Evolutionary conservation across 2,888 invertebrate genomes (phyloP), one percentile per base, ranked within the genome.

Genomic region (Platycheirus rosarum): DNA sequence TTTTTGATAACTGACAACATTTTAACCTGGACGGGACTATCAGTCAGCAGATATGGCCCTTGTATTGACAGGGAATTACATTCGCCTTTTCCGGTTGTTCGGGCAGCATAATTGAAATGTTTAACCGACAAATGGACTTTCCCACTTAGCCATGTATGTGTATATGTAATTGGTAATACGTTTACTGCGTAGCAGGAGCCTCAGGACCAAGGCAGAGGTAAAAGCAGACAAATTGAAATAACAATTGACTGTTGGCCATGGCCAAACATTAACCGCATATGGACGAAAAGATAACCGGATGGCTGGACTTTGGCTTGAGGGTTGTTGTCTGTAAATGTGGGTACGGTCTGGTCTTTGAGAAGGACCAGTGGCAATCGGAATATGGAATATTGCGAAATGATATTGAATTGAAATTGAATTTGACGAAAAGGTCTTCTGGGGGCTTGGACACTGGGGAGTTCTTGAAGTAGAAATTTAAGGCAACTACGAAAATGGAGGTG

Each of bases 61-160:
- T 23, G 70, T 82, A 82, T 82, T 82, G 82, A 82, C 82, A 77
- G 77, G 76, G 71, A 70, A 77, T 82, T 77, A 82, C 71, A 66
- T 82, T 82, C 71, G 68, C 82, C 77, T 82, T 82, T 82, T 82
- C 82, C 82, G 82, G 77, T 68, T 77, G 77, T 77, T 71, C 82
- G 68, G 71, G 44, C 77, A 82, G 62, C 60, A 37, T 82, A 82
- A 82, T 82, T 82, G 82, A 82, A 82, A 82, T 82, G 82, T 82
- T 82, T 77, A 82, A 82, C 77, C 77, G 82, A 82, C 77, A 82
- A 82, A 76, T 73, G 82, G 82, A 71, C 82, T 49, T 66, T 74
- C 44, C 68, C 73, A 73, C 48, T 65, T 71, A 35, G 23, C 13
- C 1, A 2, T 2, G 16, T 53, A 51, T 16, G n/a, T 35, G n/a